phyloP scores from a whole-genome alignment of 1,140 invertebrate species.

The Coboldia fuscipes region DNA sequence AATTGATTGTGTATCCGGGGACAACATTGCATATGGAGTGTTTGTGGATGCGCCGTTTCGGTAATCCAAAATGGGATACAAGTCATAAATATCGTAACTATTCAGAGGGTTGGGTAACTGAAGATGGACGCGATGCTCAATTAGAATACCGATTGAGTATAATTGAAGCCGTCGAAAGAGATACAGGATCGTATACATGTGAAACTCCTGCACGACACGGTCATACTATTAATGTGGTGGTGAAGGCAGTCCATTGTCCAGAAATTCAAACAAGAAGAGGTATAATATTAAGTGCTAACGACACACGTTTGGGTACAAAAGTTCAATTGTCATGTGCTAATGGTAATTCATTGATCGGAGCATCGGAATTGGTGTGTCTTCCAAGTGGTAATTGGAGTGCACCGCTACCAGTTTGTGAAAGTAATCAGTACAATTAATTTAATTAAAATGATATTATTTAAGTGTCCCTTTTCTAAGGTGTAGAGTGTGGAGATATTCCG shows the following conservation, averaged over 20 bases:
- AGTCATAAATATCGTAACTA: slow-evolving; percentile 50
- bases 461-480: slow-evolving; percentile 25
- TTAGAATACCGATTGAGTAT: slow-evolving; percentile 66
- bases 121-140: slow-evolving; percentile 50
- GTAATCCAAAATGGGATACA: slow-evolving; percentile 63
- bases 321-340: slow-evolving; percentile 57
- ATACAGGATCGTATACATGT: slow-evolving; percentile 61
- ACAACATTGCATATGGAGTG: slow-evolving; percentile 72
- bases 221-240: slow-evolving; percentile 57
- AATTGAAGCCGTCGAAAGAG: slow-evolving; percentile 50
- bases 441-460: slow-evolving; percentile 3
- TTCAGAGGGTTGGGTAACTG: slow-evolving; percentile 61
- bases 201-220: slow-evolving; percentile 56
- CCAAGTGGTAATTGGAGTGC: slow-evolving; percentile 69
- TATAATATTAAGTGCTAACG: slow-evolving; percentile 41
- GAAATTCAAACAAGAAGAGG: slow-evolving; percentile 40
- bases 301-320: slow-evolving; percentile 48
- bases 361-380: slow-evolving; percentile 43
- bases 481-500: slow-evolving; percentile 51
- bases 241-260: slow-evolving; percentile 59
- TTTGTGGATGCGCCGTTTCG: slow-evolving; percentile 62
- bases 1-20: slow-evolving; percentile 63
- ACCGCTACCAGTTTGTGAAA: slow-evolving; percentile 58
- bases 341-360: slow-evolving; percentile 59
- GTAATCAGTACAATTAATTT: slow-evolving; percentile 23